Conservation (phyloP, 2,797 vertebrate genomes). For the Eospalax fontanierii region DNA sequence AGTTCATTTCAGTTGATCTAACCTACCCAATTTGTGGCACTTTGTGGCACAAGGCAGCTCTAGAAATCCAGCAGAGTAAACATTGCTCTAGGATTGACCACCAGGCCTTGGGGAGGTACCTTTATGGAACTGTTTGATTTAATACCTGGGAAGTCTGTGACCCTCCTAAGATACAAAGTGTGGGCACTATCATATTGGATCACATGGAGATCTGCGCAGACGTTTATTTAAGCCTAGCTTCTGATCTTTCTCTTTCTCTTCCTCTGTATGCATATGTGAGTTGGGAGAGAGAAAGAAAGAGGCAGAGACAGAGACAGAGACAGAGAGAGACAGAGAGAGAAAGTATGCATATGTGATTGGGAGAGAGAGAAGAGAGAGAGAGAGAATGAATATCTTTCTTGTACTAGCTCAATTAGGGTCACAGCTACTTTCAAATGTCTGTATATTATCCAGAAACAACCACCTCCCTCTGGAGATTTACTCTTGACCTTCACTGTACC, state of each 20-base stretch:
- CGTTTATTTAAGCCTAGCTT: conserved; percentile 13
- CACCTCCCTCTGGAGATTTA: not conserved
- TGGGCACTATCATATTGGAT: conserved; percentile 9
- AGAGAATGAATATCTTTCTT: not conserved
- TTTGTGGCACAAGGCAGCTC: not conserved
- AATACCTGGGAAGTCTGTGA: not conserved
- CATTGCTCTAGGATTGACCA: not conserved
- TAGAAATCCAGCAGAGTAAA: not conserved
- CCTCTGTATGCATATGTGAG: not conserved
- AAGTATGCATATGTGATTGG: too few species aligned
- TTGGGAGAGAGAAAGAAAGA: too few species aligned
- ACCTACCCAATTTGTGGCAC: not conserved
- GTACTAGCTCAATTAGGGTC: conserved; percentile 2
- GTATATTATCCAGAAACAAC: not conserved
- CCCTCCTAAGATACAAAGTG: not conserved
- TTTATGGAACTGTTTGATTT: not conserved
- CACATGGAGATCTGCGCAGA: not conserved
- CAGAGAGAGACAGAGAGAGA: too few species aligned
- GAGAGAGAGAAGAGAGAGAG: not conserved
- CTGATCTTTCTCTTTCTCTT: not conserved
- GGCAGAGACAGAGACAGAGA: too few species aligned
- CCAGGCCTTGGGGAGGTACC: not conserved
- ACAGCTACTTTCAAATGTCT: not conserved
- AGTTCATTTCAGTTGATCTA: not conserved
- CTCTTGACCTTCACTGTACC: conserved; percentile 3